Base-by-base conservation (phyloP, 2,797 vertebrate species). In the Thripadectes ignobilis region DNA sequence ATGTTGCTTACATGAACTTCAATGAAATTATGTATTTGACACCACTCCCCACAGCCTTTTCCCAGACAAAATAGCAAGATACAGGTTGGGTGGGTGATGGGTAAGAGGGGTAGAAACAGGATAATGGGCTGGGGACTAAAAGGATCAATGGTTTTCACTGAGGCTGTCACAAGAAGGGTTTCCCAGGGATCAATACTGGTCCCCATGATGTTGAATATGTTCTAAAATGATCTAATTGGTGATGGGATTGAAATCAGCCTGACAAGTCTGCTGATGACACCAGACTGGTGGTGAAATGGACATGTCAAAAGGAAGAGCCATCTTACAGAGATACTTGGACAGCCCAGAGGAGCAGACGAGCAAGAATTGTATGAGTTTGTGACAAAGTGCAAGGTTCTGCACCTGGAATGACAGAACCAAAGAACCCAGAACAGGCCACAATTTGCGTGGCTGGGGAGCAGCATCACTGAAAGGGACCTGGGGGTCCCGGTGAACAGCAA, bases 281-380 rank as follows among this genome's bases (percentile, higher is more conserved):
- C 32, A 36, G 8, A 55, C 13, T 26, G 22, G 23, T 41, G 26
- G 10, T 62, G 34, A 68, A 12, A 15, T 18, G 26, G 14, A 86
- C 5, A 15, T 1, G 2, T 27, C 46, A 48, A 22, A 78, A 48
- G 18, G 8, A 75, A 67, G 20, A 67, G 10, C 5, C 30, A 51
- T 52, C 20, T 57, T 57, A 27, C 9, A 58, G 55, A 72, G n/a
- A 58, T 9, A 43, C 11, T 12, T 18, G 54, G 26, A 29, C 27
- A 38, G 61, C 39, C 21, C 45, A 17, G 18, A 73, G 10, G 14
- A 65, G 3, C 51, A 30, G 6, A 34, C 0, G 0, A 46, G 20
- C 32, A 66, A 80, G 46, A 73, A 21, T 3, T 66, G 20, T 22
- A 4, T 22, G 52, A 52, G 24, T 19, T 29, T 59, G 10, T 45